These are phyloP conservation scores for Drosophila pachea DNA, from an alignment of 1,140 invertebrate species.

Conservation along the genomic window DNA sequence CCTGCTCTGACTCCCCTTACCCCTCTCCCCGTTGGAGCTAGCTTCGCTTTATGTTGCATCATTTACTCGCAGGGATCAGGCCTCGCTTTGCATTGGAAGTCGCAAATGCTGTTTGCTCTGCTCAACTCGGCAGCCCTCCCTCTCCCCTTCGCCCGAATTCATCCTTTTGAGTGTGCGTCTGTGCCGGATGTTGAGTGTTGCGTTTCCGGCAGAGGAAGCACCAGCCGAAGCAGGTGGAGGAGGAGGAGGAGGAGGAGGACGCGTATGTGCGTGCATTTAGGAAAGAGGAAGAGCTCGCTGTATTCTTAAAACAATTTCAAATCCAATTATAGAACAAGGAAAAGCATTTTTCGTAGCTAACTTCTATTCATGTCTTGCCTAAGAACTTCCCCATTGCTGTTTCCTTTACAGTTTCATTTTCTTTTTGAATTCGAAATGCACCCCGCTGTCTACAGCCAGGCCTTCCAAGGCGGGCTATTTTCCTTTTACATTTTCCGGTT, in stretches of 20 bases:
- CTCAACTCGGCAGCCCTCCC: conserved; percentile 26
- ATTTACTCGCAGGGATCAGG: conserved; percentile 57
- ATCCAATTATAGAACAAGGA: conserved; percentile 72
- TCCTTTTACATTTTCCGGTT: conserved; percentile 26
- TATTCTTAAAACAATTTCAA: conserved; percentile 72
- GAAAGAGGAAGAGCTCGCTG: conserved; percentile 38
- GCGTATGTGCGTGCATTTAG: conserved; percentile 52
- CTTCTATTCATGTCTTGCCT: conserved; percentile 35
- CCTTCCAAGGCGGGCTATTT: conserved; percentile 41
- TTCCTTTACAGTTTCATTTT: conserved; percentile 83
- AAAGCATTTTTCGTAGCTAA: conserved; percentile 66
- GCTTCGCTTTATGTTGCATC: conserved; percentile 45
- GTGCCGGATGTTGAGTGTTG: conserved; percentile 66
- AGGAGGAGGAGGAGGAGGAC: background rate
- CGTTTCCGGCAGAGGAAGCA: conserved; percentile 50
- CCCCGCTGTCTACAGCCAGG: conserved; percentile 34
- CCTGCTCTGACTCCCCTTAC: background rate
- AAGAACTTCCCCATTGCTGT: conserved; percentile 11
- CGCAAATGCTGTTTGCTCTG: conserved; percentile 56
- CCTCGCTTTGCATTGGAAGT: conserved; percentile 46
- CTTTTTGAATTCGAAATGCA: conserved; percentile 68
- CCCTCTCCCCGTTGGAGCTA: background rate
- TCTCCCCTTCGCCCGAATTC: background rate
- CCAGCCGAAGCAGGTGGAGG: background rate
- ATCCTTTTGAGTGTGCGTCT: conserved; percentile 19